A percentile compares a stretch with the other conserved stretches of the same genome.
Evolutionary conservation across 2,113 vertebrate genomes (phyloP).

Genomic region (Neotragus pygmaeus): DNA sequence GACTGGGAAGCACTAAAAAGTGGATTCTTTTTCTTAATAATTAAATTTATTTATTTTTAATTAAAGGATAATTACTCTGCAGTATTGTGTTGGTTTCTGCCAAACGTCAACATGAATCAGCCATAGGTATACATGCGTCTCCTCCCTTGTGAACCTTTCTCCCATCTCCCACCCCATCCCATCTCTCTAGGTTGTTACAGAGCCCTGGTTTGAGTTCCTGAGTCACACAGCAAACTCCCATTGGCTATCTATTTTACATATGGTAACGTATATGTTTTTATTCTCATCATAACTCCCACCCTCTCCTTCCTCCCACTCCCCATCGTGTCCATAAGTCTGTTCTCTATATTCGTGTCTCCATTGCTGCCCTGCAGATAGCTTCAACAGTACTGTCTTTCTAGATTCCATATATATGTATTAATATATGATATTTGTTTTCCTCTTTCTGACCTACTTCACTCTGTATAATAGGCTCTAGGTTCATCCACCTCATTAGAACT

Average conservation of each 20-base stretch:
- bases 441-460: background rate
- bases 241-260: background rate
- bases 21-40: background rate
- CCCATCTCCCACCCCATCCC: accelerated
- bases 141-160: background rate
- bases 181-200: background rate
- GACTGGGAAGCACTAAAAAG: background rate
- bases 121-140: background rate
- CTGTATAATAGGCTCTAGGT: background rate
- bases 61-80: background rate
- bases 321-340: background rate
- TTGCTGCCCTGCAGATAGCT: background rate
- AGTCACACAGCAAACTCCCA: background rate
- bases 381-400: background rate
- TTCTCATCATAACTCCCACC: background rate
- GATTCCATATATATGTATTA: background rate
- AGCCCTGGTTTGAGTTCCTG: background rate
- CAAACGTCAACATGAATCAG: background rate
- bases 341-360: background rate
- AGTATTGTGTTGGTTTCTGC: background rate
- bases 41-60: background rate
- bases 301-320: background rate
- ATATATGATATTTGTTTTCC: background rate
- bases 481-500: background rate
- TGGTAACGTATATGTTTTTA: background rate